These are phyloP conservation scores for Eretmocerus hayati DNA, from an alignment of 2,888 invertebrate species.

Conservation along the genomic window DNA sequence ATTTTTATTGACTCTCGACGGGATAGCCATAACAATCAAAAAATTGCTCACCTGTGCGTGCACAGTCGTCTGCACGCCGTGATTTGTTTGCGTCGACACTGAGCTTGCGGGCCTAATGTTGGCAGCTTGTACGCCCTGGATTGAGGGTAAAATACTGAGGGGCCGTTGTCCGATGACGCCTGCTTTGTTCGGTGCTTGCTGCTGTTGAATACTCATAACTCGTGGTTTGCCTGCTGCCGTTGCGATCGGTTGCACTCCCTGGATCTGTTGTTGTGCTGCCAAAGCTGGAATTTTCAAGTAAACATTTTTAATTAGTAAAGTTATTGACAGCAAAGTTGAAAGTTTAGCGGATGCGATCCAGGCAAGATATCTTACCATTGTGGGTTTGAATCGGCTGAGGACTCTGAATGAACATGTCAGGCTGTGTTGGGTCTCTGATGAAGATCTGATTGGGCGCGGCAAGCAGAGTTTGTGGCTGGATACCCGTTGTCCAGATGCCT, in stretches of 20 bases:
- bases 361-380: constrained; percentile 65
- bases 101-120: constrained; percentile 71
- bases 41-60: constrained; percentile 39
- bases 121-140: constrained; percentile 49
- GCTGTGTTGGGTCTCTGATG: constrained; percentile 68
- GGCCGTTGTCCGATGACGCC: constrained; percentile 39
- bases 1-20: too few species aligned
- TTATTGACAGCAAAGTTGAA: neutral
- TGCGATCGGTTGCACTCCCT: constrained; percentile 43
- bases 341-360: neutral
- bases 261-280: constrained; percentile 45
- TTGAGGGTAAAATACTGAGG: constrained; percentile 56
- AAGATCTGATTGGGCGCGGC: constrained; percentile 72
- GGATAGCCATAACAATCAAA: too few species aligned
- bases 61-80: constrained; percentile 44
- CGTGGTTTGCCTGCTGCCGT: constrained; percentile 43
- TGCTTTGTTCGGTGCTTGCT: constrained; percentile 41
- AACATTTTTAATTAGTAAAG: neutral
- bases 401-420: constrained; percentile 81
- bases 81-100: constrained; percentile 74
- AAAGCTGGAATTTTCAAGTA: constrained; percentile 35
- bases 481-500: constrained; percentile 66
- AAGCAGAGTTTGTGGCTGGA: constrained; percentile 63
- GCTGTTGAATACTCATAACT: constrained; percentile 47
- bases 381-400: constrained; percentile 63